Percentiles rank a stretch among this genome's conserved stretches.
Evolutionary conservation across 2,113 vertebrate genomes (phyloP).

Genomic region (Petrocephalus zakoni): DNA sequence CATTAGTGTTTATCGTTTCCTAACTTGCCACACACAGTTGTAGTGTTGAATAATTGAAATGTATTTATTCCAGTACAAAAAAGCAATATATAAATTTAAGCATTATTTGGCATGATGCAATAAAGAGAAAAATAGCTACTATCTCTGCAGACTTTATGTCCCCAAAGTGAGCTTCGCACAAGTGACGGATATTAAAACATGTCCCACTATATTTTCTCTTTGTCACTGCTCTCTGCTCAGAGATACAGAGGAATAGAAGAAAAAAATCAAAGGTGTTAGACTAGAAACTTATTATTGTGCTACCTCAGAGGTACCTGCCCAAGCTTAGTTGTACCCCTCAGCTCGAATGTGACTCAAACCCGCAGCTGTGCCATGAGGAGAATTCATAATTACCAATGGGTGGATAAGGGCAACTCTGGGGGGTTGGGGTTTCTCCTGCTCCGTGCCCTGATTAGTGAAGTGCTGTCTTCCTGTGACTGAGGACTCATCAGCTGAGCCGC

Average conservation of each 20-base stretch:
- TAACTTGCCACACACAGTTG: background rate
- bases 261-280: slow-evolving; percentile 48
- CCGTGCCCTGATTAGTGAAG: slow-evolving; percentile 35
- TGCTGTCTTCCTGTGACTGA: slow-evolving; percentile 21
- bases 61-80: background rate
- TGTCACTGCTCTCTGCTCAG: background rate
- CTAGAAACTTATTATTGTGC: slow-evolving; percentile 39
- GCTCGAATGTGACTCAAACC: slow-evolving; percentile 41
- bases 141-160: background rate
- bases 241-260: background rate
- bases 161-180: background rate
- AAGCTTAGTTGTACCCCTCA: slow-evolving; percentile 37
- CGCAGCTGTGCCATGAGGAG: slow-evolving; percentile 37
- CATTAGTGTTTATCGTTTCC: background rate
- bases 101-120: background rate
- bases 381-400: slow-evolving; percentile 35
- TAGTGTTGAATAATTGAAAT: background rate
- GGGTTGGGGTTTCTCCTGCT: background rate
- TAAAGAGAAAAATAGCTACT: background rate
- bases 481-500: slow-evolving; percentile 24
- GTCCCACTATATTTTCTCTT: background rate
- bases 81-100: background rate
- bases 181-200: background rate
- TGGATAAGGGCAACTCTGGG: slow-evolving; percentile 13
- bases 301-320: slow-evolving; percentile 41